Conservation (phyloP, 2,888 invertebrate species). For the Troides aeacus region DNA sequence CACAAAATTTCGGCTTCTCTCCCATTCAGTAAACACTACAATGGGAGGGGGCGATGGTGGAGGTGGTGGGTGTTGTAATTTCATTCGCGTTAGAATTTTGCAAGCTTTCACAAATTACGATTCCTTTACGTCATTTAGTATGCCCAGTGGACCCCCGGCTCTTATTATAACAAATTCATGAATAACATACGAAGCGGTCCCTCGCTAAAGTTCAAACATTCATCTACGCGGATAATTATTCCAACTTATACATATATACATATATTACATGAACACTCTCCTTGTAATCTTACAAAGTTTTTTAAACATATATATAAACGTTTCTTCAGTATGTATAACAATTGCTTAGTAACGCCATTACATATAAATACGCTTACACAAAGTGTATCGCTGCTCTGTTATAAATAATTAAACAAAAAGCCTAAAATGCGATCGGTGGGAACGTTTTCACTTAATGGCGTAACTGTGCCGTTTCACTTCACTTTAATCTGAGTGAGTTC, state of each 20-base stretch:
- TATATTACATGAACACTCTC: no score
- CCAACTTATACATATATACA: no score
- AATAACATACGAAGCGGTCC: background rate
- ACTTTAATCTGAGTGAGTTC: conserved; percentile 1
- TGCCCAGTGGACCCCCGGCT: background rate
- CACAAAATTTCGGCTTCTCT: background rate
- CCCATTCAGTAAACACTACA: background rate
- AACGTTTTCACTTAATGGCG: background rate
- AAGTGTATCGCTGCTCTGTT: no score
- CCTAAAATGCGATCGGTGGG: background rate
- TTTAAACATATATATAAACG: no score
- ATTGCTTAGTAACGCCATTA: no score
- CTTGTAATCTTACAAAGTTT: no score
- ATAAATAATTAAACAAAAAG: no score
- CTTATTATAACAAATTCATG: background rate
- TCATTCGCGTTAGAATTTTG: background rate
- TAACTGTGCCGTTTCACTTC: background rate
- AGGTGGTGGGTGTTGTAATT: background rate
- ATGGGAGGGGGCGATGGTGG: background rate
- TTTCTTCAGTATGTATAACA: no score
- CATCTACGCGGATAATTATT: no score
- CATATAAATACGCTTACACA: no score
- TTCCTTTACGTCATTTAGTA: background rate
- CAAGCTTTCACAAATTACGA: background rate
- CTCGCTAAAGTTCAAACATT: no score